Evolutionary conservation across 2,797 vertebrate species (phyloP), one percentile per base, ranked within the genome.

Genomic region (Amphiprion clarkii): DNA sequence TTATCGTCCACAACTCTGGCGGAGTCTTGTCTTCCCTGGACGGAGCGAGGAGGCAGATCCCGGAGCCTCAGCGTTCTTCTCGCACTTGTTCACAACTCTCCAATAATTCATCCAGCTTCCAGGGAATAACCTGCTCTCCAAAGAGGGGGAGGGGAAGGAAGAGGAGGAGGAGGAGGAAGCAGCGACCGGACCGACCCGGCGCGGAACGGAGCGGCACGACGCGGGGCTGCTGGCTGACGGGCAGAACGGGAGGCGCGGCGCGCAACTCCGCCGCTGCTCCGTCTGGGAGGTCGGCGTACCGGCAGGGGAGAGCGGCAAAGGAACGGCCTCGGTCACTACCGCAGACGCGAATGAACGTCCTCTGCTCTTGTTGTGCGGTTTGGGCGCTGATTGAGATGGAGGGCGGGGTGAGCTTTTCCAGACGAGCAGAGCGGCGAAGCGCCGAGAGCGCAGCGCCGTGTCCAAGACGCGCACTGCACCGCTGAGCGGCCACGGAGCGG

Each of bases 401-500:
- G 86, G 87, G 79, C 57, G 77, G 86, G 68, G 77, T 58, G 81
- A 9, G 83, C 61, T 67, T 39, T 67, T 39, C 21, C 65, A 53
- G 64, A 54, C 48, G 74, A 77, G 73, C 57, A 27, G 79, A 44
- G 83, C 76, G 67, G 63, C 66, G 56, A 57, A 86, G 87, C 84
- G 83, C 60, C 76, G 81, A 88, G 91, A 91, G 92, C 92, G 91
- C 89, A 86, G 87, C 87, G 84, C 81, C 82, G 93, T 40, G 92
- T 90, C 90, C 88, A 71, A 79, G 80, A 86, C 88, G 86, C 90
- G 91, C 89, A 90, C 88, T 92, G 88, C 92, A 92, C 82, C 17
- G 58, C 21, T 78, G 60, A 56, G 14, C 8, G 81, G 74, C 31
- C 69, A 67, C 64, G 44, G 1, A 2, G 11, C 54, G 25, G 69